These are phyloP conservation scores for Hymenopus coronatus DNA, from an alignment of 2,888 invertebrate genomes.

Conservation along the genomic window DNA sequence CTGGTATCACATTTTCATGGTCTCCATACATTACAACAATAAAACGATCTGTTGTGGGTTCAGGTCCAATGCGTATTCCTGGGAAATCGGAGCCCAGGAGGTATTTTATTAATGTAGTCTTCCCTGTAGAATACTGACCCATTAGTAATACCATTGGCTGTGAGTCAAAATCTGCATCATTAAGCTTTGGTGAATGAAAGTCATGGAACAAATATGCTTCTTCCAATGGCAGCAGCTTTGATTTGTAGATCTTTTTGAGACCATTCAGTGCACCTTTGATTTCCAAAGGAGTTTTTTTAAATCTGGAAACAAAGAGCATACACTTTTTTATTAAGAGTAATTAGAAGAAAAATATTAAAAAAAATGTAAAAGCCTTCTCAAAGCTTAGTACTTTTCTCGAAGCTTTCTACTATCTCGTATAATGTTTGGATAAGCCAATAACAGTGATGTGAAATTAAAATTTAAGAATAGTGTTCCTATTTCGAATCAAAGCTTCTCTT, in stretches of 20 bases:
- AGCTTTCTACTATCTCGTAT: too few species aligned
- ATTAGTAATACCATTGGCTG: slow-evolving; percentile 97
- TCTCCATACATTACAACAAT: slow-evolving; percentile 86
- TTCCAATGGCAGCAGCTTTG: slow-evolving; percentile 86
- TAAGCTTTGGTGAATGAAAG: slow-evolving; percentile 90
- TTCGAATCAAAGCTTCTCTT: too few species aligned
- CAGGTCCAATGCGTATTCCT: slow-evolving; percentile 96
- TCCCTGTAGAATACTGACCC: slow-evolving; percentile 98
- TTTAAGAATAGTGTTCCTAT: too few species aligned
- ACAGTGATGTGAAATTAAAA: too few species aligned
- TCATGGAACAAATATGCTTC: slow-evolving; percentile 90
- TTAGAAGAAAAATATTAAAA: too few species aligned
- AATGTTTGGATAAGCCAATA: too few species aligned
- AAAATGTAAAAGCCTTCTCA: too few species aligned
- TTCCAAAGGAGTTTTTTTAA: slow-evolving; percentile 44
- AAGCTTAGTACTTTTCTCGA: too few species aligned
- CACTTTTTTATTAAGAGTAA: slow-evolving; percentile 31
- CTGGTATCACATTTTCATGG: slow-evolving; percentile 50
- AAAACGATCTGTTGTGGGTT: slow-evolving; percentile 97
- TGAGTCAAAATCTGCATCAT: slow-evolving; percentile 97
- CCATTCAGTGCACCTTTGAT: slow-evolving; percentile 88
- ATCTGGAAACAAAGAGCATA: slow-evolving; percentile 34
- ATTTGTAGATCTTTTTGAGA: slow-evolving; percentile 87
- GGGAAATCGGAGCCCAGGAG: slow-evolving; percentile 92
- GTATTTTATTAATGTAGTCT: slow-evolving; percentile 94